phyloP scores from a whole-genome alignment of 2,888 invertebrate species.

The Cecidostiba fungosa region DNA sequence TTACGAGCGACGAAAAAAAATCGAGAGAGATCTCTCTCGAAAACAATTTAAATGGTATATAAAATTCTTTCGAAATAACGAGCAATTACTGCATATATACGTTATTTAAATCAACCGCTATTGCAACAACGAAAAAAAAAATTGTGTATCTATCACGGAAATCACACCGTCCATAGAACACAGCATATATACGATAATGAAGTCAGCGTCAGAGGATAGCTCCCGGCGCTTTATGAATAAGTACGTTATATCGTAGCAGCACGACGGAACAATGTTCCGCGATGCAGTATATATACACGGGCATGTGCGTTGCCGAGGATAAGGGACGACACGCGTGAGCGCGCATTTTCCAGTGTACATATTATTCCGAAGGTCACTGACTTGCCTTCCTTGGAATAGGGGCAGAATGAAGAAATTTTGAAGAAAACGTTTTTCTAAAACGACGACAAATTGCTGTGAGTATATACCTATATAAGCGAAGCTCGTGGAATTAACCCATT shows the following conservation, averaged over 20 bases:
- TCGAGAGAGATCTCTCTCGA: not conserved
- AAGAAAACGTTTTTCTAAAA: not conserved
- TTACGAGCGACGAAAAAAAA: slow-evolving; percentile 14
- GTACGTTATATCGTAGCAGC: slow-evolving; percentile 32
- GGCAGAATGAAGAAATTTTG: not conserved
- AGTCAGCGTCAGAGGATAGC: not conserved
- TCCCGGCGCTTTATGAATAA: slow-evolving; percentile 48
- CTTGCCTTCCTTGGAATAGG: not conserved
- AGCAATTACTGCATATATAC: too few relatives aligned
- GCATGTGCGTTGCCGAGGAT: not conserved
- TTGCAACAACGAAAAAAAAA: not conserved
- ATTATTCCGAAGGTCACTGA: slow-evolving; percentile 13
- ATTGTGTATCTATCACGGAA: not conserved
- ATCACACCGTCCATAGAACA: not conserved
- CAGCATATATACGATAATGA: slow-evolving; percentile 13
- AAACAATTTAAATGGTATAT: not conserved
- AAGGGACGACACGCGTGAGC: not conserved
- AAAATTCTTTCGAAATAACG: too few relatives aligned
- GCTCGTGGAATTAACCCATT: slow-evolving; percentile 46
- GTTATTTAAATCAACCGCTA: not conserved
- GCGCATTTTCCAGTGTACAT: slow-evolving; percentile 36
- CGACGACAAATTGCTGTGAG: not conserved
- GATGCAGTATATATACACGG: not conserved
- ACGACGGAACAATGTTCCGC: slow-evolving; percentile 32
- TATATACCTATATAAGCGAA: not conserved